Conservation (phyloP, 2,113 vertebrate species). For the Lycocorax pyrrhopterus region DNA sequence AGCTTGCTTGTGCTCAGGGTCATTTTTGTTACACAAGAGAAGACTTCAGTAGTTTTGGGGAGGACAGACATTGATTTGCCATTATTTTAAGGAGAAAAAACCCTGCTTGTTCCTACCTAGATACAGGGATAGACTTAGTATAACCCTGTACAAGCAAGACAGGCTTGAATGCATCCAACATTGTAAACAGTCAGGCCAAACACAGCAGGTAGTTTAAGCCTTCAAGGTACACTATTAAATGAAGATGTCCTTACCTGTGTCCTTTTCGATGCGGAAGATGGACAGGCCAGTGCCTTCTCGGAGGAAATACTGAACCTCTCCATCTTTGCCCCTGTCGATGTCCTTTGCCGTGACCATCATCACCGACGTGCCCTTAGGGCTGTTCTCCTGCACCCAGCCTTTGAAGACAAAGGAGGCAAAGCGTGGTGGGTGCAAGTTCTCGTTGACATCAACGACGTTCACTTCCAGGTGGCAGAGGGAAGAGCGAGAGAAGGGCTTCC, state of each 20-base stretch:
- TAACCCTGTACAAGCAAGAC: not conserved
- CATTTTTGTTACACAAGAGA: not conserved
- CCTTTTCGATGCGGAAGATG: constrained; percentile 84
- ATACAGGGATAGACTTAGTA: not conserved
- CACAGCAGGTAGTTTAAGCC: not conserved
- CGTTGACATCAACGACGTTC: constrained; percentile 88
- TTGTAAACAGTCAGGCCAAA: not conserved
- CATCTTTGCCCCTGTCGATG: constrained; percentile 84
- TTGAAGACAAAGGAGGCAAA: constrained; percentile 87
- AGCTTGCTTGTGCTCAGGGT: not conserved
- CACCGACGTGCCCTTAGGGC: constrained; percentile 79
- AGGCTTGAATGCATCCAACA: not conserved
- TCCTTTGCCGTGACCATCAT: constrained; percentile 81
- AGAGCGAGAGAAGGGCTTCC: constrained; percentile 82
- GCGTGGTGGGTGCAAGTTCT: constrained; percentile 86
- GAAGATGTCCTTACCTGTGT: constrained; percentile 82
- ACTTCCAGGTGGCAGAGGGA: constrained; percentile 89
- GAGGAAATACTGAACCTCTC: constrained; percentile 86
- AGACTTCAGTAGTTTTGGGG: not conserved
- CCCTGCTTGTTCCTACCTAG: not conserved
- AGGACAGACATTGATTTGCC: not conserved
- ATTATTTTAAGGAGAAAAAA: not conserved
- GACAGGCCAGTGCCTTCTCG: constrained; percentile 87
- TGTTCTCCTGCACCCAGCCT: constrained; percentile 83
- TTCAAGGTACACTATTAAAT: not conserved